phyloP scores from a whole-genome alignment of 1,140 invertebrate genomes.

The Ceratitis capitata region DNA sequence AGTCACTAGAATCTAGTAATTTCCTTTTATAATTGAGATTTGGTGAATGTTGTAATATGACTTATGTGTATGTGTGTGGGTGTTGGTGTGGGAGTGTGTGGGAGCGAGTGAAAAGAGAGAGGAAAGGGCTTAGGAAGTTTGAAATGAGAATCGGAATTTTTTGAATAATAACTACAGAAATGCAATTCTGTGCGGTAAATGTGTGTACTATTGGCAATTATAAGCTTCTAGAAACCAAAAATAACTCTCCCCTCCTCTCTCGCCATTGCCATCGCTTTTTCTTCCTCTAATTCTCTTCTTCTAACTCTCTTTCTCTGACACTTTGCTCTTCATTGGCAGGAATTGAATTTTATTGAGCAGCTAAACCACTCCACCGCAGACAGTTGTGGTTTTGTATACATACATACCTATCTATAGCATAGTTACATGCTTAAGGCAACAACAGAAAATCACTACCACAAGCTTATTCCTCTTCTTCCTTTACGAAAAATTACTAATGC shows the following conservation, averaged over 20 bases:
- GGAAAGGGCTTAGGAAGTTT: no score
- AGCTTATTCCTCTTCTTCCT: neutral
- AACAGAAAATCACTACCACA: no score
- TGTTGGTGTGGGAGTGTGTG: neutral
- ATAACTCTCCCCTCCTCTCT: no score
- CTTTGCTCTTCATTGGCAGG: neutral
- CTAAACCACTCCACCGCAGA: neutral
- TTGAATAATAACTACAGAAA: no score
- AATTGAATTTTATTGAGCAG: slow-evolving; percentile 11
- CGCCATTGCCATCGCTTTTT: no score
- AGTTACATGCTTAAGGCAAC: neutral
- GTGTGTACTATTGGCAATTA: neutral
- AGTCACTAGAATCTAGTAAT: neutral
- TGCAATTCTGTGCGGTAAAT: neutral
- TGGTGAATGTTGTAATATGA: no score
- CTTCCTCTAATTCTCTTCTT: neutral
- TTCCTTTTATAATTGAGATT: neutral
- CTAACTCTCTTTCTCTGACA: neutral
- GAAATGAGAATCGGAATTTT: no score
- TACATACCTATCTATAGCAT: neutral
- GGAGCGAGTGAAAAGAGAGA: neutral
- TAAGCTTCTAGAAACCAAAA: neutral
- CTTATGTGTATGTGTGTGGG: neutral
- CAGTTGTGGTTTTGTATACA: neutral
- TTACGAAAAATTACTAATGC: neutral